These are phyloP conservation scores for Trichosurus vulpecula DNA, from an alignment of 2,797 vertebrate species.

Conservation along the genomic window DNA sequence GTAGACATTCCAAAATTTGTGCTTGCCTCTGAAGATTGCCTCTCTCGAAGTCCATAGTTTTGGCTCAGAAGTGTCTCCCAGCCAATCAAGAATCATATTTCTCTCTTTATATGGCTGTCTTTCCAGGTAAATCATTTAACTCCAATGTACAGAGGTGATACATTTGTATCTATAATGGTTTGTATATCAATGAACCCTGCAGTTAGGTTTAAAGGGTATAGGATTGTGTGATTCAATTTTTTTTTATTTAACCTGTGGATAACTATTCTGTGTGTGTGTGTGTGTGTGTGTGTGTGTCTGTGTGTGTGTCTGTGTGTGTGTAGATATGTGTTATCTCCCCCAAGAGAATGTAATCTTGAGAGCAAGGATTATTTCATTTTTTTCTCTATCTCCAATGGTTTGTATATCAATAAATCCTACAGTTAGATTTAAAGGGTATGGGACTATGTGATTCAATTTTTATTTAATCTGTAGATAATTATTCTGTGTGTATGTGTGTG, in stretches of 20 bases:
- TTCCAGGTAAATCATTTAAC: background rate
- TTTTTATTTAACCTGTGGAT: too few relatives aligned
- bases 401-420: background rate
- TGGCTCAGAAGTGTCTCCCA: background rate
- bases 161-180: too few relatives aligned
- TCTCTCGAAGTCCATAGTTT: background rate
- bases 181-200: too few relatives aligned
- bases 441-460: background rate
- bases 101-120: background rate
- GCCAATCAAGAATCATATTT: background rate
- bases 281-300: too few relatives aligned
- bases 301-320: too few relatives aligned
- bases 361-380: too few relatives aligned
- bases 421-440: background rate
- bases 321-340: too few relatives aligned
- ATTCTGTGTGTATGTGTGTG: background rate
- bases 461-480: background rate
- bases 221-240: too few relatives aligned
- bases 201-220: too few relatives aligned
- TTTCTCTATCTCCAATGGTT: background rate
- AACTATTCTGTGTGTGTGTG: too few relatives aligned
- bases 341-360: too few relatives aligned
- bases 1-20: background rate
- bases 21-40: background rate
- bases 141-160: background rate